Evolutionary conservation across 2,797 vertebrate species (phyloP), one percentile per base, ranked within the genome.

Genomic region (Prionace glauca): DNA sequence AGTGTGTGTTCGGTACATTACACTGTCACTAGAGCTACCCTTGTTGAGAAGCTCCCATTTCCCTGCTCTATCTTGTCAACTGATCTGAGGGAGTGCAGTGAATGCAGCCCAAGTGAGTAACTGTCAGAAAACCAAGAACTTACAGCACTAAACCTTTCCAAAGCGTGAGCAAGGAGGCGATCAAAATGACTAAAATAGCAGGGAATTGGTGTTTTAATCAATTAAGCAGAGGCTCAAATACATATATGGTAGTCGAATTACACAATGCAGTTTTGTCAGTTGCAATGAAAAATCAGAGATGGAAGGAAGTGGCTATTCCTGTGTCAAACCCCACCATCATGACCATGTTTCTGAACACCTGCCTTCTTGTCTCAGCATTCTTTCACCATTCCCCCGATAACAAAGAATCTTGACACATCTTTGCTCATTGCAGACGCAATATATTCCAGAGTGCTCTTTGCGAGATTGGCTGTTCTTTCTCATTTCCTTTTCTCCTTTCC

Each of bases 171-270:
- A 29, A 62, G 18, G 87, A 84, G 86, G 50, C 50, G 32, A 56
- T 60, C 86, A 88, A 88, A 88, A 88, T 60, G 86, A 90, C 87
- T 62, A 32, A 90, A 90, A 56, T 90, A 62, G 29, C 29, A 65
- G 16, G 87, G 87, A 65, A 90, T 62, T 62, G 56, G 87, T 32
- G 60, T 62, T 90, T 90, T 62, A 62, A 90, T 90, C 87, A 88
- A 88, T 88, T 88, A 60, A 88, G 50, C 60, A 60, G 50, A 60
- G 50, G 12, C 50, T 88, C 86, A 88, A 88, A 60, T 26, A 88
- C 86, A 16, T 74, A 74, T 16, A 74, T 16, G 56, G 45, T 14
- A 32, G 26, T 88, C 45, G 7, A 56, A 90, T 20, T 62, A 14
- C 29, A 90, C 45, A 62, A n/a, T 5, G 32, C 12, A 32, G n/a